These are phyloP conservation scores for Toxotes jaculatrix DNA, from an alignment of 2,113 vertebrate genomes.

Conservation along the genomic window DNA sequence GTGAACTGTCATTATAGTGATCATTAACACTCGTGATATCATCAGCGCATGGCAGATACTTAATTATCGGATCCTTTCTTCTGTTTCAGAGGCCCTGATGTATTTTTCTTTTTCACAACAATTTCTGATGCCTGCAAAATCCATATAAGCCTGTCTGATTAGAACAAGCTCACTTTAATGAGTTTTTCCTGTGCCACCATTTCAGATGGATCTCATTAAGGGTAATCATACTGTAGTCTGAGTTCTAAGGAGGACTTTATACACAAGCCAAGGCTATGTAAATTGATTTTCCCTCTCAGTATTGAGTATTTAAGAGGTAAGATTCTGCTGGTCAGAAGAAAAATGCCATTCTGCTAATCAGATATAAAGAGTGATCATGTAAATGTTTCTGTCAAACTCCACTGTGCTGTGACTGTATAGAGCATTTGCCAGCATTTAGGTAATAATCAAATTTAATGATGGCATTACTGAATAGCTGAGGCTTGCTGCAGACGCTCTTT, in stretches of 20 bases:
- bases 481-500: slow-evolving; percentile 70
- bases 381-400: slow-evolving; percentile 66
- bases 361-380: slow-evolving; percentile 66
- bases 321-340: slow-evolving; percentile 70
- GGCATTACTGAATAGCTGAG: slow-evolving; percentile 78
- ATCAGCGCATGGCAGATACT: slow-evolving; percentile 82
- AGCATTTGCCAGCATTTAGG: slow-evolving; percentile 74
- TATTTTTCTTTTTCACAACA: slow-evolving; percentile 80
- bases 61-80: slow-evolving; percentile 80
- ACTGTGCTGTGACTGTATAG: slow-evolving; percentile 59
- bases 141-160: slow-evolving; percentile 84
- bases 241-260: slow-evolving; percentile 79
- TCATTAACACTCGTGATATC: slow-evolving; percentile 85
- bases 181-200: slow-evolving; percentile 79
- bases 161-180: slow-evolving; percentile 81
- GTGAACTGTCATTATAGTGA: slow-evolving; percentile 84
- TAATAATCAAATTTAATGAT: slow-evolving; percentile 80
- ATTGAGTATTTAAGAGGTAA: slow-evolving; percentile 80
- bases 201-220: slow-evolving; percentile 83
- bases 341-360: slow-evolving; percentile 72
- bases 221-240: slow-evolving; percentile 82
- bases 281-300: slow-evolving; percentile 79
- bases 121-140: slow-evolving; percentile 82
- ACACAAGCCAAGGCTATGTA: slow-evolving; percentile 68
- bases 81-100: slow-evolving; percentile 78